phyloP scores from a whole-genome alignment of 2,113 vertebrate genomes.

The Arothron firmamentum region DNA sequence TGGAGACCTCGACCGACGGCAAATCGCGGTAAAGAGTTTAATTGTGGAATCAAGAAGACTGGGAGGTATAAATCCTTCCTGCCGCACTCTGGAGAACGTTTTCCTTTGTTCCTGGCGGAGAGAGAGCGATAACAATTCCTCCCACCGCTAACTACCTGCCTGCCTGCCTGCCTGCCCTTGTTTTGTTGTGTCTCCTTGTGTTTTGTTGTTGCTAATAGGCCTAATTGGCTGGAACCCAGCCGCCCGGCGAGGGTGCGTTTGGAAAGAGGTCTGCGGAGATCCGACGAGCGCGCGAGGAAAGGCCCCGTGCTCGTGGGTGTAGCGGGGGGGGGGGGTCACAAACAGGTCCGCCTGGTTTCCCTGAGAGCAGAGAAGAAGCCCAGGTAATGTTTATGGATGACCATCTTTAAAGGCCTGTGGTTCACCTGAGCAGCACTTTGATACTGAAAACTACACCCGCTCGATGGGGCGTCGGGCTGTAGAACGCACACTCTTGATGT shows the following conservation, averaged over 20 bases:
- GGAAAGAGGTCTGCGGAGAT: background rate
- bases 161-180: constrained; percentile 48
- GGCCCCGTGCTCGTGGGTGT: too few species aligned
- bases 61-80: constrained; percentile 63
- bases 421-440: background rate
- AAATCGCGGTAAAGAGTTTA: constrained; percentile 69
- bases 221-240: constrained; percentile 75
- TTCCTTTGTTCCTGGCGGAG: constrained; percentile 63
- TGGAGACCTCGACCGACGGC: constrained; percentile 47
- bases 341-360: too few species aligned
- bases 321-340: too few species aligned
- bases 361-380: background rate
- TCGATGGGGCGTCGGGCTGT: constrained; percentile 46
- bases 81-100: constrained; percentile 63
- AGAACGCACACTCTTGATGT: constrained; percentile 61
- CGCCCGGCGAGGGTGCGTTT: constrained; percentile 33
- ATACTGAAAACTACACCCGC: constrained; percentile 42
- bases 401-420: constrained; percentile 11
- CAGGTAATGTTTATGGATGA: constrained; percentile 19
- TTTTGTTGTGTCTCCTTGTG: constrained; percentile 71
- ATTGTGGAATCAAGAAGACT: constrained; percentile 65
- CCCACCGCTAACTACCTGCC: constrained; percentile 73
- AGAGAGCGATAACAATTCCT: constrained; percentile 73
- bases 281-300: too few species aligned
- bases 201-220: constrained; percentile 78